phyloP scores from a whole-genome alignment of 2,888 invertebrate species.

The Eustalomyia histrio region DNA sequence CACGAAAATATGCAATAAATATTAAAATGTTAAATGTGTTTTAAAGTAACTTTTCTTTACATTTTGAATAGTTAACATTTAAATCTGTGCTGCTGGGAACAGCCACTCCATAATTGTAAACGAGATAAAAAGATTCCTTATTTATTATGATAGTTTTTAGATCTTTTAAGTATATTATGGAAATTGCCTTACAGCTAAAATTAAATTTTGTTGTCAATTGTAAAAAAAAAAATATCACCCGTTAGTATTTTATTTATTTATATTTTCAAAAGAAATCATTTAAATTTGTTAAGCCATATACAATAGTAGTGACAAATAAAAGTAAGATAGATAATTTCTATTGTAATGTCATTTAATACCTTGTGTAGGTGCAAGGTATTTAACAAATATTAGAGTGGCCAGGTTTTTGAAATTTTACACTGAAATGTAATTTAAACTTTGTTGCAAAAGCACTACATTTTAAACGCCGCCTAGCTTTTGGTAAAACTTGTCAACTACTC shows the following conservation, averaged over 20 bases:
- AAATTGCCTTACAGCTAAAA: not conserved
- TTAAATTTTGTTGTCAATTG: slow-evolving; percentile 2
- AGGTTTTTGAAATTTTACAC: not conserved
- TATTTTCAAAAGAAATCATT: not conserved
- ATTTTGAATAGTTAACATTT: too few species aligned
- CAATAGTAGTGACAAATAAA: not conserved
- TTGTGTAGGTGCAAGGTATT: slow-evolving; percentile 1
- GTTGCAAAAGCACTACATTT: too few species aligned
- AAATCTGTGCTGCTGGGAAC: too few species aligned
- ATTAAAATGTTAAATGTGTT: too few species aligned
- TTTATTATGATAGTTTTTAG: not conserved
- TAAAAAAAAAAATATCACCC: not conserved
- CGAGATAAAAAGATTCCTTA: too few species aligned
- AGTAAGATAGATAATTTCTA: slow-evolving; percentile 44
- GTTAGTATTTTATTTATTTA: not conserved
- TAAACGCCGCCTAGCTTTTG: too few species aligned
- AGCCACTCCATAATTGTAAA: too few species aligned
- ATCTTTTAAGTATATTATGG: not conserved
- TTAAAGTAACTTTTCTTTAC: too few species aligned
- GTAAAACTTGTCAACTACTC: too few species aligned
- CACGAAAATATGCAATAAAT: too few species aligned
- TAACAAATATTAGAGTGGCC: not conserved
- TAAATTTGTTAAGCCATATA: not conserved
- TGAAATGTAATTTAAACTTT: not conserved
- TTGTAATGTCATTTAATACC: slow-evolving; percentile 32